These are phyloP conservation scores for Engraulis encrasicolus DNA, from an alignment of 2,113 vertebrate species.

Conservation along the genomic window DNA sequence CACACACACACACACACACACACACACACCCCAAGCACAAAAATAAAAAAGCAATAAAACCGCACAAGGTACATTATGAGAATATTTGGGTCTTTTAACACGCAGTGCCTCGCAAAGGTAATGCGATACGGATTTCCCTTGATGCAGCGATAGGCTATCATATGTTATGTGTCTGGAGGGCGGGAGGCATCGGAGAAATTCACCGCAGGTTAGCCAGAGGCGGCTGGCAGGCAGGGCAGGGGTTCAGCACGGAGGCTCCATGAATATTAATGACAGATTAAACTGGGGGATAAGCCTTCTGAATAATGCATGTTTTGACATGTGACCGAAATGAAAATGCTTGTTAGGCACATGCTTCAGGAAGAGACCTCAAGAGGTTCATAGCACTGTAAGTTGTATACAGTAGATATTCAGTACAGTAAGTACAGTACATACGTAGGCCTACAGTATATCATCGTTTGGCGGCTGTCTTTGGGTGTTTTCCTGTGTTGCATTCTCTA, in stretches of 20 bases:
- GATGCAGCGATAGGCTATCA: slow-evolving; percentile 8
- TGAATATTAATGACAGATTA: slow-evolving; percentile 56
- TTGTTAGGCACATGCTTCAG: slow-evolving; percentile 25
- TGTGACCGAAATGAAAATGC: slow-evolving; percentile 53
- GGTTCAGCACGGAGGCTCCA: slow-evolving; percentile 45
- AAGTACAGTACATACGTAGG: too few species aligned
- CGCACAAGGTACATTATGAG: background rate
- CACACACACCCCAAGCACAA: background rate
- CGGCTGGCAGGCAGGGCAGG: slow-evolving; percentile 54
- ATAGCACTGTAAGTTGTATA: too few species aligned
- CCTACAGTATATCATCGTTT: slow-evolving; percentile 44
- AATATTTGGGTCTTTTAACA: slow-evolving; percentile 2
- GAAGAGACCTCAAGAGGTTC: slow-evolving; percentile 23
- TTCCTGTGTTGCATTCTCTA: slow-evolving; percentile 18
- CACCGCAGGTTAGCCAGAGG: slow-evolving; percentile 39
- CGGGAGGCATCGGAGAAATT: slow-evolving; percentile 15
- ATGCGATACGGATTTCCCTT: background rate
- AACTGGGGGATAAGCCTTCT: slow-evolving; percentile 39
- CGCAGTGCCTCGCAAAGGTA: background rate
- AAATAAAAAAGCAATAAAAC: slow-evolving; percentile 8
- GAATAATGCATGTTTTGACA: slow-evolving; percentile 42
- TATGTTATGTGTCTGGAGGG: slow-evolving; percentile 24
- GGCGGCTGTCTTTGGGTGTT: slow-evolving; percentile 15
- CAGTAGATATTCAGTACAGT: too few species aligned
- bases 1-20: background rate